Conservation (phyloP, 2,888 invertebrate species). For the Sarcophaga subvicina region DNA sequence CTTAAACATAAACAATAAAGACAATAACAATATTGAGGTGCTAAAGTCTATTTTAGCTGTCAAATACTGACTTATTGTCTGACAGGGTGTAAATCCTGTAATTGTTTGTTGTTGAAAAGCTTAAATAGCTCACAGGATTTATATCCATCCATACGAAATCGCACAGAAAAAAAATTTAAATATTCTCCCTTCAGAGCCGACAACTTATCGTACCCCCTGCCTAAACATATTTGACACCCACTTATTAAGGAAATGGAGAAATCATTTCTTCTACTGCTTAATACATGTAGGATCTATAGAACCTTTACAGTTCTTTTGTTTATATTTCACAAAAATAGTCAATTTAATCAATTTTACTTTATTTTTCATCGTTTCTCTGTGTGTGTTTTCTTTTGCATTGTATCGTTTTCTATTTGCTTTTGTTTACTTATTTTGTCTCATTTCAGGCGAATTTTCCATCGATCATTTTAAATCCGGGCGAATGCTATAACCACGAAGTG, state of each 20-base stretch:
- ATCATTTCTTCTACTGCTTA: neutral
- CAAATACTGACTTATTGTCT: constrained; percentile 66
- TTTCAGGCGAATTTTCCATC: constrained; percentile 90
- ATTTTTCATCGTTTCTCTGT: no score
- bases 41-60: constrained; percentile 65
- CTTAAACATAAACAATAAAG: constrained; percentile 9
- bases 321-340: constrained; percentile 14
- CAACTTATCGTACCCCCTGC: neutral
- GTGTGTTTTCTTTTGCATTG: neutral
- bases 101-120: constrained; percentile 65
- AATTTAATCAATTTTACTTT: constrained; percentile 41
- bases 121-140: constrained; percentile 33
- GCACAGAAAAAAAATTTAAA: neutral
- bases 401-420: no score
- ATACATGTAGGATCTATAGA: neutral
- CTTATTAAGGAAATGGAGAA: neutral
- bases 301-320: neutral
- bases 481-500: constrained; percentile 87
- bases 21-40: constrained; percentile 46
- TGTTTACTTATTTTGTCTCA: constrained; percentile 45
- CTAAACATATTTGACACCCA: neutral
- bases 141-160: constrained; percentile 12
- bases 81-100: constrained; percentile 66
- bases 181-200: neutral
- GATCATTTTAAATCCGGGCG: constrained; percentile 87